Percentiles rank a stretch among this genome's conserved stretches.
Evolutionary conservation across 2,113 vertebrate species (phyloP).

Genomic region (Callipepla squamata): DNA sequence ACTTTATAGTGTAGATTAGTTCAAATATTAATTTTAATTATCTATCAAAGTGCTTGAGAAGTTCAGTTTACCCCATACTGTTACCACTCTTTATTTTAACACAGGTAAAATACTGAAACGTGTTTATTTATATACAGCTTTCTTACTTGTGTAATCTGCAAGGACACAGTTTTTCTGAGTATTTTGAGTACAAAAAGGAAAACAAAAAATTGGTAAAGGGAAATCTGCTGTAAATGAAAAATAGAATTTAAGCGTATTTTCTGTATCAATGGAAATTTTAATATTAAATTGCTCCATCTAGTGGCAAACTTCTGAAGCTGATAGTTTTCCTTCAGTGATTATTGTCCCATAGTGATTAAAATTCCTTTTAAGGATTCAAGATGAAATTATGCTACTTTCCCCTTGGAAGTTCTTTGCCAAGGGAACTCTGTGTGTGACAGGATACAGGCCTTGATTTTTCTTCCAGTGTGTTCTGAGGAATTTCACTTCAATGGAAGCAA

Average conservation of each 20-base stretch:
- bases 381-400: not conserved
- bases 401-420: not conserved
- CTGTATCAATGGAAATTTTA: constrained; percentile 40
- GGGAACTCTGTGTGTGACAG: not conserved
- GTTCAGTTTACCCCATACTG: not conserved
- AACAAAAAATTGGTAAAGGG: not conserved
- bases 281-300: constrained; percentile 83
- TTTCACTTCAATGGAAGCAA: not conserved
- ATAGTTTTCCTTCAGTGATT: not conserved
- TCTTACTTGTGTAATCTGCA: not conserved
- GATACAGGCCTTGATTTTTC: not conserved
- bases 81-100: not conserved
- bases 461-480: not conserved
- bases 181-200: not conserved
- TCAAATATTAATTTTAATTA: not conserved
- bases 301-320: constrained; percentile 69
- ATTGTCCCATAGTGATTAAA: not conserved
- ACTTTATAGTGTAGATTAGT: not conserved
- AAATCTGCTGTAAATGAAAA: constrained; percentile 15
- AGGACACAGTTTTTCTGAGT: not conserved
- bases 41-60: not conserved
- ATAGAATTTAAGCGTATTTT: constrained; percentile 3
- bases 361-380: not conserved
- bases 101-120: not conserved
- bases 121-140: not conserved